These are phyloP conservation scores for Caenorhabditis sp. DNA, from an alignment of 2,888 invertebrate genomes.

Conservation along the genomic window DNA sequence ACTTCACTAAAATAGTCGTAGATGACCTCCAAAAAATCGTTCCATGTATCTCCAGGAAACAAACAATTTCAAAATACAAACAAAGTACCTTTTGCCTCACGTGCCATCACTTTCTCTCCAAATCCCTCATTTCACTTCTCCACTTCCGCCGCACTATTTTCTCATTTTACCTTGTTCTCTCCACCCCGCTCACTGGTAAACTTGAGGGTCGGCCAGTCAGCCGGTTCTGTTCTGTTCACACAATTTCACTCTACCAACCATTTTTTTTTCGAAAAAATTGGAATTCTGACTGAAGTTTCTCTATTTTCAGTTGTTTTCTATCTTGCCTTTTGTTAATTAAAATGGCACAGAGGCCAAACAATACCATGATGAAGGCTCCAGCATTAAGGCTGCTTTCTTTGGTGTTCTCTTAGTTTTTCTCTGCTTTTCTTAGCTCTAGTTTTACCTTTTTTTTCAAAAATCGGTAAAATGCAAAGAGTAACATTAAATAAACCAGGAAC, in stretches of 20 bases:
- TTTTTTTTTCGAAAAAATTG: not conserved
- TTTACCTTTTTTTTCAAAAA: no score
- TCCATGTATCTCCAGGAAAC: not conserved
- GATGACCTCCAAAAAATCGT: slow-evolving; percentile 7
- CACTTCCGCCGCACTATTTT: slow-evolving; percentile 32
- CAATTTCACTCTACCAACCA: slow-evolving; percentile 15
- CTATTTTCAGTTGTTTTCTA: slow-evolving; percentile 8
- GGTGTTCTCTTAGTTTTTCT: not conserved
- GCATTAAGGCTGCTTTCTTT: slow-evolving; percentile 20
- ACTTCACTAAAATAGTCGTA: no score
- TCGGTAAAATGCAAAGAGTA: not conserved
- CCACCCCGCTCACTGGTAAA: slow-evolving; percentile 47
- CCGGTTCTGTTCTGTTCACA: slow-evolving; percentile 48
- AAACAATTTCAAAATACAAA: slow-evolving; percentile 30
- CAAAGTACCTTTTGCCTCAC: slow-evolving; percentile 31
- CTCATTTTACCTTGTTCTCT: slow-evolving; percentile 26
- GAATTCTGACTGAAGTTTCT: not conserved
- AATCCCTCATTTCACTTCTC: slow-evolving; percentile 37
- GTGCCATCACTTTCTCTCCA: slow-evolving; percentile 30
- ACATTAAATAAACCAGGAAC: slow-evolving; percentile 24
- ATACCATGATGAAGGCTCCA: slow-evolving; percentile 16
- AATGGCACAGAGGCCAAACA: slow-evolving; percentile 25
- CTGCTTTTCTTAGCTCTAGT: not conserved
- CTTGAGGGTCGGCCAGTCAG: slow-evolving; percentile 57
- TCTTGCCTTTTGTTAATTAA: slow-evolving; percentile 32